A percentile compares a stretch with the other conserved stretches of the same genome.
Conservation (phyloP, 2,888 invertebrate genomes). For the Augochlorella aurata region DNA sequence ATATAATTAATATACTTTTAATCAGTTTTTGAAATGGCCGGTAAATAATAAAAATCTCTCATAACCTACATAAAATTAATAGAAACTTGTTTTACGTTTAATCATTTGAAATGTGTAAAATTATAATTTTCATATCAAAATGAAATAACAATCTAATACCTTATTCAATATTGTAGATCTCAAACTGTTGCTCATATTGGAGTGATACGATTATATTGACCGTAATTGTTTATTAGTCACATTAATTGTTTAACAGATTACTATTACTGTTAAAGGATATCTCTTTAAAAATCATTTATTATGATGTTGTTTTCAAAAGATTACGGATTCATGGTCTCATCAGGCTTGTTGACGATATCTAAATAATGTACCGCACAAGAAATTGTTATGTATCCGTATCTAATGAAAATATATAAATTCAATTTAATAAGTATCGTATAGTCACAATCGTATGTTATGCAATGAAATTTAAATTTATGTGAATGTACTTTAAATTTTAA, state of each 20-base stretch:
- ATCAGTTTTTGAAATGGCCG: neutral
- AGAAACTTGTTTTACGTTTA: neutral
- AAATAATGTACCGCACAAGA: neutral
- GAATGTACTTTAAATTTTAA: neutral
- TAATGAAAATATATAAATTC: neutral
- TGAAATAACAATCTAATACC: conserved; percentile 37
- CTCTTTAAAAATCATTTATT: neutral
- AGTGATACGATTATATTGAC: conserved; percentile 11
- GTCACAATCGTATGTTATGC: neutral
- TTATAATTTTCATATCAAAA: neutral
- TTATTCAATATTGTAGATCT: conserved; percentile 52
- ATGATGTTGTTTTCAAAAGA: neutral
- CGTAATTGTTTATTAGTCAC: neutral
- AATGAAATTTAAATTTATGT: conserved; percentile 11
- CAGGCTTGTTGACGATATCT: neutral
- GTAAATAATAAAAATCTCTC: conserved; percentile 3
- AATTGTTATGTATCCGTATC: neutral
- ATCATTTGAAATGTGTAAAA: neutral
- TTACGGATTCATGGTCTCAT: neutral
- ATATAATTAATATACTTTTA: neutral
- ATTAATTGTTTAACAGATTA: neutral
- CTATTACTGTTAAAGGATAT: neutral
- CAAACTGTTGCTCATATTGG: conserved; percentile 54
- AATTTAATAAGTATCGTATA: neutral
- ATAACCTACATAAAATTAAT: conserved; percentile 9